Base-by-base conservation (phyloP, 2,113 vertebrate genomes). In the Hemiscyllium ocellatum region DNA sequence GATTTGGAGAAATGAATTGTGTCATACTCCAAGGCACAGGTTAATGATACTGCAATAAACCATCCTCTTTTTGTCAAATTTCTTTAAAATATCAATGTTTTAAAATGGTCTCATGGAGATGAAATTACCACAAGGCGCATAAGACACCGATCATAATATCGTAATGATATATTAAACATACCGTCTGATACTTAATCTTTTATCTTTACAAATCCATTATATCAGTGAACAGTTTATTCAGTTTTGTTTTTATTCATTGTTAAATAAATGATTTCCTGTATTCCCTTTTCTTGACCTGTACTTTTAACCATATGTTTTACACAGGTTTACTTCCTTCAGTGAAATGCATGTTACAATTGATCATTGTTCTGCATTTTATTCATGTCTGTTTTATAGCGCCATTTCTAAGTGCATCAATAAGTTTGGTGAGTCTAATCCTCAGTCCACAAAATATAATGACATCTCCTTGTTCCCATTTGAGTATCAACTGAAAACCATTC, bases 361-460 rank as follows among this genome's bases (percentile, higher is more conserved):
- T 95, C 42, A 95, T 72, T 94, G 22, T 94, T 94, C 69, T 52
- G 69, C 47, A 52, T 52, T 95, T 70, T 95, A 52, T 95, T 94
- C 69, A 26, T 20, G 69, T 52, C 94, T 95, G 37, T 50, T 50
- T 52, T 72, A 52, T 95, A 33, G 69, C 72, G 69, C 52, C 68
- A 95, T 76, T 95, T 95, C 94, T 76, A 72, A 95, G 69, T 42
- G 76, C 94, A 52, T 95, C 94, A 95, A 72, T 72, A 76, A 66
- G 94, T 72, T 69, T 72, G 94, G 37, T 72, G 37, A 95, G 42
- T 72, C 94, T 72, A 76, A 95, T 76, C 69, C 69, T 72, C 26
- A 33, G 94, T 72, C 69, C 94, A 76, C 68, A 72, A 95, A 33
- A 95, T 95, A 26, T 95, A 95, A 95, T 95, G 94, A 76, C 47